Conservation (phyloP, 2,888 invertebrate species). For the Nineta flava region DNA sequence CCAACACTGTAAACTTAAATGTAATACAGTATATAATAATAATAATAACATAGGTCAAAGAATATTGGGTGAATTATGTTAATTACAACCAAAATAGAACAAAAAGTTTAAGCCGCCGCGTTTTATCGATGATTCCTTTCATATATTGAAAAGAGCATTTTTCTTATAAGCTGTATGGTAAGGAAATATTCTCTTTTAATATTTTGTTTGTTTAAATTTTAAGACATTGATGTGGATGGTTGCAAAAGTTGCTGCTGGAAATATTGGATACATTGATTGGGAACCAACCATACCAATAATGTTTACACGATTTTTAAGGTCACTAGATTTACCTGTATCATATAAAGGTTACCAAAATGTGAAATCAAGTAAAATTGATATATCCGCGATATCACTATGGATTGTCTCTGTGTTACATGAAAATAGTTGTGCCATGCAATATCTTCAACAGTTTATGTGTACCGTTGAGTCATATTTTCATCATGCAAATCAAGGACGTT, state of each 20-base stretch:
- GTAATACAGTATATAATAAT: too few species aligned
- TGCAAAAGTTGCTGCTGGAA: conserved; percentile 51
- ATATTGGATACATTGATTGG: conserved; percentile 79
- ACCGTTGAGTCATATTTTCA: conserved; percentile 77
- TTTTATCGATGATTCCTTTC: too few species aligned
- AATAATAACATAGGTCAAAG: too few species aligned
- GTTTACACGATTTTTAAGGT: conserved; percentile 54
- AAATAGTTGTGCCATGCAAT: conserved; percentile 47
- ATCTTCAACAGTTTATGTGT: conserved; percentile 64
- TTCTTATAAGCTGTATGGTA: too few species aligned
- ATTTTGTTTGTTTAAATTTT: conserved; percentile 19
- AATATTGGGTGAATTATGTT: too few species aligned
- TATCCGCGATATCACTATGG: conserved; percentile 38
- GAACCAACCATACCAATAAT: conserved; percentile 63
- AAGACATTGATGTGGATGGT: conserved; percentile 60
- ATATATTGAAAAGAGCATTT: too few species aligned
- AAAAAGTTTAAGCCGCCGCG: too few species aligned
- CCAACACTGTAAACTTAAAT: too few species aligned
- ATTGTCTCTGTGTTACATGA: conserved; percentile 48
- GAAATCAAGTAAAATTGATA: conserved; percentile 32
- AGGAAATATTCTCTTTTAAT: too few species aligned
- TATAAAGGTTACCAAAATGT: conserved; percentile 47
- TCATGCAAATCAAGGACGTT: conserved; percentile 73
- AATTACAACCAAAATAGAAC: too few species aligned
- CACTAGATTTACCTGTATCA: conserved; percentile 62